phyloP scores from a whole-genome alignment of 2,113 vertebrate genomes.

The Brachyhypopomus gauderio region DNA sequence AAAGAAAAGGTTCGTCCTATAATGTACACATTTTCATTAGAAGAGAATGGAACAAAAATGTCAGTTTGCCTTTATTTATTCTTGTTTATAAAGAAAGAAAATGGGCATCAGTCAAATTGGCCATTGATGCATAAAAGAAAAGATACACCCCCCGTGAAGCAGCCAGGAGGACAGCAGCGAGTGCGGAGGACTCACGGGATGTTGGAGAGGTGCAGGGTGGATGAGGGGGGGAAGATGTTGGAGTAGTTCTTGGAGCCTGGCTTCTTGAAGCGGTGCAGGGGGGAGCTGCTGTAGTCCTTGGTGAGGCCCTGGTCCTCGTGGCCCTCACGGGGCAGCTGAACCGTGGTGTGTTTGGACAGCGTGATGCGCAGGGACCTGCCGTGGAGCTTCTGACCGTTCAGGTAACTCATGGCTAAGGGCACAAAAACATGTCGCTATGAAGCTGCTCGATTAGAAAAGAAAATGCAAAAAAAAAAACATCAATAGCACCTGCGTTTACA shows the following conservation, averaged over 20 bases:
- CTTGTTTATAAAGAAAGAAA: too few relatives aligned
- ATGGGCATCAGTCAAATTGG: too few relatives aligned
- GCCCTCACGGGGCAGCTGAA: conserved; percentile 89
- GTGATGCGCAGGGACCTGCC: conserved; percentile 90
- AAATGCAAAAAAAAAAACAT: not conserved
- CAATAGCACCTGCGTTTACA: too few relatives aligned
- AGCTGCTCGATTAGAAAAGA: not conserved
- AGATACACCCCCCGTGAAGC: too few relatives aligned
- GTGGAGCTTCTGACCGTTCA: conserved; percentile 91
- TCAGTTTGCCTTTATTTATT: too few relatives aligned
- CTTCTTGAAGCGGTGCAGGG: conserved; percentile 96
- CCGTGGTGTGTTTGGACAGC: conserved; percentile 91
- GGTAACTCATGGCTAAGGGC: conserved; percentile 88
- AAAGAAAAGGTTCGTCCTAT: too few relatives aligned
- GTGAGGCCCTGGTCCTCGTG: conserved; percentile 94
- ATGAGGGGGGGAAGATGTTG: conserved; percentile 94
- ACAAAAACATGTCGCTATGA: not conserved
- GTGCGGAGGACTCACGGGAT: conserved; percentile 83
- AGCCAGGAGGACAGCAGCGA: too few relatives aligned
- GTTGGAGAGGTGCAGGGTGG: conserved; percentile 94
- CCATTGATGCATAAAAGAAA: too few relatives aligned
- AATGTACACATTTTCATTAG: too few relatives aligned
- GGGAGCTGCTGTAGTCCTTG: conserved; percentile 90
- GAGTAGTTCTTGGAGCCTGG: conserved; percentile 98
- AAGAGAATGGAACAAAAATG: too few relatives aligned